These are phyloP conservation scores for Cerastis rubricosa DNA, from an alignment of 2,888 invertebrate species.

Conservation along the genomic window DNA sequence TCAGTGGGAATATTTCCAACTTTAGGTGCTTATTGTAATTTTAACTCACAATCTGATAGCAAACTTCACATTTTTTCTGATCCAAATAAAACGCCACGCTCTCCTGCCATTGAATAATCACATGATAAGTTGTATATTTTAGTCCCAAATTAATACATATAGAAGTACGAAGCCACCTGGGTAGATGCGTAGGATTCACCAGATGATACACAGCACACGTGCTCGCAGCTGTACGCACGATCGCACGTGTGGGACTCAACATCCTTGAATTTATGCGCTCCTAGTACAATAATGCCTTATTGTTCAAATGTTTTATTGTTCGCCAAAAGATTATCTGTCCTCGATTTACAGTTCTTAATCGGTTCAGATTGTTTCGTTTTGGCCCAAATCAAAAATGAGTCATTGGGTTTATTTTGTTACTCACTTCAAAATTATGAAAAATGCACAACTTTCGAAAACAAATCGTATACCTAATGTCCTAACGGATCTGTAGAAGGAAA, in stretches of 20 bases:
- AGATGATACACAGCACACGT: slow-evolving; percentile 77
- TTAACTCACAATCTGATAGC: not conserved
- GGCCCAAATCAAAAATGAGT: slow-evolving; percentile 9
- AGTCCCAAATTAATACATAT: slow-evolving; percentile 39
- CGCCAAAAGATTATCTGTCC: slow-evolving; percentile 35
- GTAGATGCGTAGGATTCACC: slow-evolving; percentile 70
- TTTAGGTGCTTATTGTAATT: slow-evolving; percentile 15
- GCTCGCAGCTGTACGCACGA: slow-evolving; percentile 82
- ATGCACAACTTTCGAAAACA: slow-evolving; percentile 16
- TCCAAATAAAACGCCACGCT: not conserved
- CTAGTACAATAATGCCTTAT: slow-evolving; percentile 70
- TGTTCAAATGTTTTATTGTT: slow-evolving; percentile 62
- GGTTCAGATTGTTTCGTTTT: not conserved
- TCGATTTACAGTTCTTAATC: slow-evolving; percentile 26
- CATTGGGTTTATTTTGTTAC: not conserved
- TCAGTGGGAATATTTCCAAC: not conserved
- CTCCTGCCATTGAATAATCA: slow-evolving; percentile 31
- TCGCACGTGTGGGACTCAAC: slow-evolving; percentile 79
- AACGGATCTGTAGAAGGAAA: slow-evolving; percentile 14
- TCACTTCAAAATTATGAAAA: slow-evolving; percentile 17
- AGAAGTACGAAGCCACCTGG: slow-evolving; percentile 72
- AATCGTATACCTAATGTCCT: slow-evolving; percentile 18
- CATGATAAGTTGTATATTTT: slow-evolving; percentile 51
- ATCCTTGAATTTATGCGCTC: slow-evolving; percentile 73
- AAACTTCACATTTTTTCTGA: not conserved